These are phyloP conservation scores for Celastrina argiolus DNA, from an alignment of 2,888 invertebrate genomes.

Conservation along the genomic window DNA sequence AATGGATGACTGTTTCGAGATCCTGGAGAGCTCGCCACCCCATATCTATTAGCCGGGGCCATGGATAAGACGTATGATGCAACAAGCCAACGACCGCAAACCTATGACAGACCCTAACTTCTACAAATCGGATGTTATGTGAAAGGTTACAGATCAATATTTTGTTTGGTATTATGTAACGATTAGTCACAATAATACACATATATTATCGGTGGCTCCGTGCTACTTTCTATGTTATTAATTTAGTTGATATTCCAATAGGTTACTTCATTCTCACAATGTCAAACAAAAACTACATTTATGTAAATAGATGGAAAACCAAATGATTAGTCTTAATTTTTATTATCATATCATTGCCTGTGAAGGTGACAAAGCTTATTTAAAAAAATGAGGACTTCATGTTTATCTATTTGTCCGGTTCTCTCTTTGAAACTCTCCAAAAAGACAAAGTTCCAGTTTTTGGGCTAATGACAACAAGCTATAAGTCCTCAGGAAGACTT, in stretches of 20 bases:
- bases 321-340: not conserved
- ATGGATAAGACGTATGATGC: slow-evolving; percentile 39
- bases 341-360: too few species aligned
- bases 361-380: too few species aligned
- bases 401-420: too few species aligned
- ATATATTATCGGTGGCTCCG: slow-evolving; percentile 14
- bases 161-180: slow-evolving; percentile 29
- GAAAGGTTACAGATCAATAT: slow-evolving; percentile 44
- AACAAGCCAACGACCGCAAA: slow-evolving; percentile 63
- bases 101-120: slow-evolving; percentile 40
- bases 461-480: not conserved
- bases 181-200: slow-evolving; percentile 11
- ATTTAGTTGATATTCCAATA: slow-evolving; percentile 5
- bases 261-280: not conserved
- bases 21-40: not conserved
- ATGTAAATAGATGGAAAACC: not conserved
- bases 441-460: not conserved
- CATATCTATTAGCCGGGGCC: not conserved
- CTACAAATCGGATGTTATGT: slow-evolving; percentile 47
- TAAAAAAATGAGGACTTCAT: too few species aligned
- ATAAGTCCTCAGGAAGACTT: not conserved
- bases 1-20: too few species aligned
- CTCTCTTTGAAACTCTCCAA: not conserved
- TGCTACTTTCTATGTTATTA: slow-evolving; percentile 17
- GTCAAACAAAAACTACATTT: not conserved